Conservation (phyloP, 2,113 vertebrate genomes). For the Atherinomorus stipes region DNA sequence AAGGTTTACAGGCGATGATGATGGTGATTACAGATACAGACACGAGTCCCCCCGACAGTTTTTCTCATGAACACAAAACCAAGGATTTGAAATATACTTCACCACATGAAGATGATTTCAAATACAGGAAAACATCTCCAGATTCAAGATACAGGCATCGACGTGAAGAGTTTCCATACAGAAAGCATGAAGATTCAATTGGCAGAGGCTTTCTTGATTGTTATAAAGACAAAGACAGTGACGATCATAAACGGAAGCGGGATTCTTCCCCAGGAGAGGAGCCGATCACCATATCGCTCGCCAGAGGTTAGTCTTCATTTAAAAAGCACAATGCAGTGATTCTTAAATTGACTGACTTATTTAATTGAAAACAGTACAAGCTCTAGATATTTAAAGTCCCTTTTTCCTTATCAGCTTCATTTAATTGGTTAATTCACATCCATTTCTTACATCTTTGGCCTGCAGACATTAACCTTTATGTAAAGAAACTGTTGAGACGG, state of each 20-base stretch:
- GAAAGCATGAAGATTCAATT: slow-evolving; percentile 16
- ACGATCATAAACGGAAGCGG: slow-evolving; percentile 22
- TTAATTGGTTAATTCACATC: too few species aligned
- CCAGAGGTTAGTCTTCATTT: slow-evolving; percentile 21
- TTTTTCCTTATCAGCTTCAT: too few species aligned
- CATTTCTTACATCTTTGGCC: too few species aligned
- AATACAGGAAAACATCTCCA: slow-evolving; percentile 39
- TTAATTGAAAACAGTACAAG: too few species aligned
- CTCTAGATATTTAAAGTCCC: too few species aligned
- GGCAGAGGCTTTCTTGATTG: slow-evolving; percentile 24
- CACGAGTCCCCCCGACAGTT: slow-evolving; percentile 27
- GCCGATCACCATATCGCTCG: slow-evolving; percentile 7
- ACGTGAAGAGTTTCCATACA: slow-evolving; percentile 30
- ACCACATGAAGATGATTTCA: slow-evolving; percentile 48
- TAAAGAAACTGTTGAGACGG: too few species aligned
- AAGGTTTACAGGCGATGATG: slow-evolving; percentile 22
- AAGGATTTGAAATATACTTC: slow-evolving; percentile 25
- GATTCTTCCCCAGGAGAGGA: slow-evolving; percentile 37
- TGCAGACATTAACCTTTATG: too few species aligned
- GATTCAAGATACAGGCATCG: slow-evolving; percentile 41
- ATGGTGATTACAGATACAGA: slow-evolving; percentile 42
- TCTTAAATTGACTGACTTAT: too few species aligned
- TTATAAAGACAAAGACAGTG: slow-evolving; percentile 36
- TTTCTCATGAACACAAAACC: not conserved
- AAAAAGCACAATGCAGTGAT: too few species aligned